phyloP scores from a whole-genome alignment of 2,888 invertebrate species.

The Iselma pallidipennis region DNA sequence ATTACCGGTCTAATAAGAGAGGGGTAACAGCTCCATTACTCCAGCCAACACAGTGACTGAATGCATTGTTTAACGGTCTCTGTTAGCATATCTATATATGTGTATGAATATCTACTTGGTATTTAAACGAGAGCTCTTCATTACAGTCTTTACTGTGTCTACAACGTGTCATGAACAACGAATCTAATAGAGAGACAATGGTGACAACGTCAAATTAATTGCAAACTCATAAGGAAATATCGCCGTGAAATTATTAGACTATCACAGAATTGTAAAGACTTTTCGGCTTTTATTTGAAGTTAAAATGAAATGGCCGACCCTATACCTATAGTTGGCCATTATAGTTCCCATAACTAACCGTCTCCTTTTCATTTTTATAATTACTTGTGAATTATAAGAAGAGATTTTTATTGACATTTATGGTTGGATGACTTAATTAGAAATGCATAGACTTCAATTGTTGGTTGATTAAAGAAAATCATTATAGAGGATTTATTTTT shows the following conservation, averaged over 20 bases:
- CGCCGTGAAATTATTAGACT: not conserved
- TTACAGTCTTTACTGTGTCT: not conserved
- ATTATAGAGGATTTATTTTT: slow-evolving; percentile 9
- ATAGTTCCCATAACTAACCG: not conserved
- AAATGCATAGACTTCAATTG: slow-evolving; percentile 28
- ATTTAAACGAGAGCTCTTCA: not conserved
- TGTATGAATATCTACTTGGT: not conserved
- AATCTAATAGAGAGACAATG: not conserved
- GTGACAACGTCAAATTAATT: not conserved
- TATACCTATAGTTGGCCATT: not conserved
- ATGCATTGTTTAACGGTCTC: slow-evolving; percentile 44
- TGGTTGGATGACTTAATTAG: slow-evolving; percentile 30
- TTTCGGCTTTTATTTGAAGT: not conserved
- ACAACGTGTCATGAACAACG: not conserved
- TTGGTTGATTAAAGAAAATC: not conserved
- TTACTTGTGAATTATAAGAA: slow-evolving; percentile 19
- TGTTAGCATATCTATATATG: slow-evolving; percentile 42
- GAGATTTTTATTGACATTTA: slow-evolving; percentile 26
- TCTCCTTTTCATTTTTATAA: not conserved
- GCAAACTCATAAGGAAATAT: not conserved
- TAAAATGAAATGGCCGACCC: not conserved
- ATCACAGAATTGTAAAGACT: not conserved
- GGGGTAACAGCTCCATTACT: slow-evolving; percentile 49
- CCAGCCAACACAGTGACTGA: slow-evolving; percentile 40
- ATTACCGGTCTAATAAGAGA: slow-evolving; percentile 52